Conservation (phyloP, 2,888 invertebrate genomes). For the Coleophora flavipennella region DNA sequence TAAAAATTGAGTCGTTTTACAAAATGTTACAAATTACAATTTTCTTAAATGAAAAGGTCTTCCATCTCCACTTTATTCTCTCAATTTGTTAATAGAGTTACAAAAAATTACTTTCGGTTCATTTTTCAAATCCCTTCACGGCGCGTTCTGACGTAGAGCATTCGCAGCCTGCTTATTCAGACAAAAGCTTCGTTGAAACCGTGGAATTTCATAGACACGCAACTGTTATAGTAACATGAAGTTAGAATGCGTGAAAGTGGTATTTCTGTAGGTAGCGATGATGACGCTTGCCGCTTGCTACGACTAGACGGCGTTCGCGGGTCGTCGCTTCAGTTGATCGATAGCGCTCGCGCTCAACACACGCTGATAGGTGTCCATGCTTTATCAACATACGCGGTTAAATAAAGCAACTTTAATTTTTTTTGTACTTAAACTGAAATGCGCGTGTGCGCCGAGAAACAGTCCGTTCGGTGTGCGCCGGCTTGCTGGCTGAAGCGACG, state of each 20-base stretch:
- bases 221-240: slow-evolving; percentile 14
- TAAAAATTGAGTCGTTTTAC: no score
- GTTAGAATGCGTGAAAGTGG: slow-evolving; percentile 41
- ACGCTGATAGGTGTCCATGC: slow-evolving; percentile 21
- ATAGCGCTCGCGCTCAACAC: slow-evolving; percentile 46
- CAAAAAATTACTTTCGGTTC: no score
- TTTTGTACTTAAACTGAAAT: slow-evolving; percentile 42
- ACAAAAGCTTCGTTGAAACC: no score
- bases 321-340: slow-evolving; percentile 44
- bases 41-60: no score
- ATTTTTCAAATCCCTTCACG: no score
- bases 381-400: no score
- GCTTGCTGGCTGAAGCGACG: slow-evolving; percentile 52
- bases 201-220: no score
- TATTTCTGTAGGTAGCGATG: slow-evolving; percentile 22
- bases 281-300: slow-evolving; percentile 22
- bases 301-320: slow-evolving; percentile 12
- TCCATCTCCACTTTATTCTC: no score
- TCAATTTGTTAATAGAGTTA: no score
- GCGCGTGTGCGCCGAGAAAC: slow-evolving; percentile 62
- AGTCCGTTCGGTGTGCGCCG: slow-evolving; percentile 46
- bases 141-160: no score
- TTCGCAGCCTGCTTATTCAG: no score
- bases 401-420: slow-evolving; percentile 13
- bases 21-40: no score